Conservation (phyloP, 2,797 vertebrate genomes). For the Anas bahamensis region DNA sequence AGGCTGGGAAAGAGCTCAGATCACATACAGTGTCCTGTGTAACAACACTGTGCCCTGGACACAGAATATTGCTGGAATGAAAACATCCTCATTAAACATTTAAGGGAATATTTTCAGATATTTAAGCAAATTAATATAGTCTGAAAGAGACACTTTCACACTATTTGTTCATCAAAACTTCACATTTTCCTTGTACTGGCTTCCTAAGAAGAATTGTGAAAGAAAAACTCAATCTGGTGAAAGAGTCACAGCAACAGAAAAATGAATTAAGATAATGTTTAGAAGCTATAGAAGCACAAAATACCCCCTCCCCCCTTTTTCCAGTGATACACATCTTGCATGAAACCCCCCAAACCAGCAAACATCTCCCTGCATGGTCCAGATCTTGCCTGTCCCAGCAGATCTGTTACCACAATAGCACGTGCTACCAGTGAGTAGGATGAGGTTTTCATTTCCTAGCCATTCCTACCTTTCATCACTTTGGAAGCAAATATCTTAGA, state of each 20-base stretch:
- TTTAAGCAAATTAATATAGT: background rate
- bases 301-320: background rate
- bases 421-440: background rate
- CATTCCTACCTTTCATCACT: background rate
- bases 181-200: background rate
- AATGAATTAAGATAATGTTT: background rate
- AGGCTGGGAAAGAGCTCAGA: background rate
- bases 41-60: background rate
- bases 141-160: background rate
- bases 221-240: background rate
- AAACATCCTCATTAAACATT: background rate
- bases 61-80: background rate
- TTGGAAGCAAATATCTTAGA: background rate
- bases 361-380: rapidly evolving
- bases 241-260: background rate
- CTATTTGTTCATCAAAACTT: background rate
- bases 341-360: background rate
- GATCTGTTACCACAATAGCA: background rate
- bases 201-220: background rate
- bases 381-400: background rate
- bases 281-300: background rate
- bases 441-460: background rate
- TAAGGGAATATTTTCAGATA: background rate
- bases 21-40: background rate
- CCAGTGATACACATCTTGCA: background rate